These are phyloP conservation scores for Amiota communis DNA, from an alignment of 2,888 invertebrate genomes.

Conservation along the genomic window DNA sequence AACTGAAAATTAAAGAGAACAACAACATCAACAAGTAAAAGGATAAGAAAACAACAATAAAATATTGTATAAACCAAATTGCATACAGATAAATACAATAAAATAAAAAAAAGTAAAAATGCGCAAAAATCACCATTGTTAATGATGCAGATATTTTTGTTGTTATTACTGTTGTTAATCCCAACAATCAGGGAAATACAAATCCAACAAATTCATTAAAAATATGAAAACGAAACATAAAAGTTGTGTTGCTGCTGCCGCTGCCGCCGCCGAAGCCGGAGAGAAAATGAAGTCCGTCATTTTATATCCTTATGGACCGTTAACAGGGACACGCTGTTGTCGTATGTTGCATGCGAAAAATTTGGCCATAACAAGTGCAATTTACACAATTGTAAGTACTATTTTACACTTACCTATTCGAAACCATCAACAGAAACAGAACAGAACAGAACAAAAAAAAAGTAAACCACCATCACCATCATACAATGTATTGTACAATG, in stretches of 20 bases:
- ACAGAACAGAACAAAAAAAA: no score
- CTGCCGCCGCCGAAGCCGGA: conserved; percentile 54
- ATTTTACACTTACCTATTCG: no score
- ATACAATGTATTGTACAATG: no score
- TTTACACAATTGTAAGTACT: conserved; percentile 81
- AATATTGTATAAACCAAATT: conserved; percentile 1
- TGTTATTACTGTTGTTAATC: background rate
- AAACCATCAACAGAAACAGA: background rate
- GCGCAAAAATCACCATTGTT: no score
- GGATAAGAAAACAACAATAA: conserved; percentile 17
- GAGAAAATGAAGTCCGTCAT: conserved; percentile 75
- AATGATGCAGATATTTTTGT: background rate
- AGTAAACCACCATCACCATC: background rate
- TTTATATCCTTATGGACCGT: conserved; percentile 75
- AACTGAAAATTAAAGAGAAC: no score
- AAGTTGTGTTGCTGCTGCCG: conserved; percentile 52
- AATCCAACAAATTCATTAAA: conserved; percentile 37
- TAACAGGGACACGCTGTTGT: conserved; percentile 75
- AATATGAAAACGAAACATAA: conserved; percentile 67
- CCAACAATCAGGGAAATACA: conserved; percentile 20
- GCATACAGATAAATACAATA: no score
- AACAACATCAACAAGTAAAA: background rate
- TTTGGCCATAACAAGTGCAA: conserved; percentile 82
- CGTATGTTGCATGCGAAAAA: conserved; percentile 82
- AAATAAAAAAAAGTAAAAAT: conserved; percentile 24